Percentiles rank a stretch among this genome's conserved stretches.
Evolutionary conservation across 2,113 vertebrate genomes (phyloP).

Genomic region (Lophochroa leadbeateri): DNA sequence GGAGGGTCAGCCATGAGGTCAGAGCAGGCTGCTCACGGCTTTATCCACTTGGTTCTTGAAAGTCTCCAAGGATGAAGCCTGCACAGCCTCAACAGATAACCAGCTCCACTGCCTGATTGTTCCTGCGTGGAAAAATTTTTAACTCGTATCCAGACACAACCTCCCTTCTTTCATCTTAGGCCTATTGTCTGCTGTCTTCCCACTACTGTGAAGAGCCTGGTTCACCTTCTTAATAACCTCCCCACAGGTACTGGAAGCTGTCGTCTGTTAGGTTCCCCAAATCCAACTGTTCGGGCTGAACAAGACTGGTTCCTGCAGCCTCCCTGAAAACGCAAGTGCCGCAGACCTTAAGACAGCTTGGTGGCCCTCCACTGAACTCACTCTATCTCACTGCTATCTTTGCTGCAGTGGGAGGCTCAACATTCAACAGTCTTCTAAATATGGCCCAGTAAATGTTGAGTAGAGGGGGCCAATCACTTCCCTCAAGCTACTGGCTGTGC

Average conservation of each 20-base stretch:
- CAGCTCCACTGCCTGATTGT: not conserved
- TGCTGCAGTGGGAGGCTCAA: not conserved
- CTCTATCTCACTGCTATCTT: not conserved
- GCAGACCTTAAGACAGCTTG: fast-evolving
- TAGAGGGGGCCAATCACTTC: not conserved
- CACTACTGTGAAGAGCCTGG: not conserved
- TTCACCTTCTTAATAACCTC: not conserved
- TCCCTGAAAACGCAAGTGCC: not conserved
- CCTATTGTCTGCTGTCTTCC: not conserved
- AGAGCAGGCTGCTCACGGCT: not conserved
- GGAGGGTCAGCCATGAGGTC: not conserved
- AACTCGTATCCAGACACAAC: not conserved
- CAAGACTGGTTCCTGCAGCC: not conserved
- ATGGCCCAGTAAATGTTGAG: not conserved
- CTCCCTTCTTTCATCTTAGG: not conserved
- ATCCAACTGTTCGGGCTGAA: not conserved
- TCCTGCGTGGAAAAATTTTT: not conserved
- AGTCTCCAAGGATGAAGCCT: not conserved
- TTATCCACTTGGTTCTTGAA: not conserved
- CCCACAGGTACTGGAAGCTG: not conserved
- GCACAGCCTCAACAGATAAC: not conserved
- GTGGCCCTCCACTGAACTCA: fast-evolving
- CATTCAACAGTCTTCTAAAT: not conserved
- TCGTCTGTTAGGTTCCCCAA: not conserved
- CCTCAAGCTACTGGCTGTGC: not conserved